Conservation (phyloP, 2,888 invertebrate genomes). For the Epirrhoe tristata region DNA sequence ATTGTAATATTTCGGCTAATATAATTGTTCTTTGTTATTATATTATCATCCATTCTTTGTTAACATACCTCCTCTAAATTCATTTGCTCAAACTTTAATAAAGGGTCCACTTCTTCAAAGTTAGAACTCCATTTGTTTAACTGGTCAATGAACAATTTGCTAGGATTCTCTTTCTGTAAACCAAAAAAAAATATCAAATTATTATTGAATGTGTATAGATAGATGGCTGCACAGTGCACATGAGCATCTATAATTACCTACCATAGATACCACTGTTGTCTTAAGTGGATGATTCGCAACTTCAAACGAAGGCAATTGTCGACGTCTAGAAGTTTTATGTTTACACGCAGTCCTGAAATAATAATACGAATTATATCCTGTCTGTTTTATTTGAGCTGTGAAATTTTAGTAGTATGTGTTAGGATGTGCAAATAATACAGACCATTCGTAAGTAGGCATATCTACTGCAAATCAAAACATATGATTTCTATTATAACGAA, state of each 20-base stretch:
- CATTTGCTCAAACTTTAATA: slow-evolving; percentile 76
- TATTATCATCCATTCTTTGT: too few species aligned
- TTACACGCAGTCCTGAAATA: slow-evolving; percentile 60
- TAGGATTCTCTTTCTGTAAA: slow-evolving; percentile 66
- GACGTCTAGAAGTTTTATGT: slow-evolving; percentile 11
- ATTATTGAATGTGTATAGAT: neutral
- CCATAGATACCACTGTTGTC: slow-evolving; percentile 58
- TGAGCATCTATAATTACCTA: slow-evolving; percentile 47
- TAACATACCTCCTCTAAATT: slow-evolving; percentile 64
- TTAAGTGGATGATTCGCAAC: slow-evolving; percentile 75
- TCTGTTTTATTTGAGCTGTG: too few species aligned
- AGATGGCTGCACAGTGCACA: neutral
- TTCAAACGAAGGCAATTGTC: slow-evolving; percentile 54
- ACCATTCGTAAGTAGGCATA: slow-evolving; percentile 56
- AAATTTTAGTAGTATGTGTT: too few species aligned
- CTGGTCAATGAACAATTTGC: slow-evolving; percentile 68
- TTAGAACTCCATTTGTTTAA: slow-evolving; percentile 77
- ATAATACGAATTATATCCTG: neutral
- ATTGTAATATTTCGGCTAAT: neutral
- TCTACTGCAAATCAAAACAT: neutral
- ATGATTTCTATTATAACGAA: too few species aligned
- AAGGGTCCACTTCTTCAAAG: slow-evolving; percentile 77
- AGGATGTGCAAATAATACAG: slow-evolving; percentile 16
- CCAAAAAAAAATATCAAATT: slow-evolving; percentile 12
- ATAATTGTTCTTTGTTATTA: neutral